Conservation (phyloP, 2,797 vertebrate genomes). For the Sciaenops ocellatus region DNA sequence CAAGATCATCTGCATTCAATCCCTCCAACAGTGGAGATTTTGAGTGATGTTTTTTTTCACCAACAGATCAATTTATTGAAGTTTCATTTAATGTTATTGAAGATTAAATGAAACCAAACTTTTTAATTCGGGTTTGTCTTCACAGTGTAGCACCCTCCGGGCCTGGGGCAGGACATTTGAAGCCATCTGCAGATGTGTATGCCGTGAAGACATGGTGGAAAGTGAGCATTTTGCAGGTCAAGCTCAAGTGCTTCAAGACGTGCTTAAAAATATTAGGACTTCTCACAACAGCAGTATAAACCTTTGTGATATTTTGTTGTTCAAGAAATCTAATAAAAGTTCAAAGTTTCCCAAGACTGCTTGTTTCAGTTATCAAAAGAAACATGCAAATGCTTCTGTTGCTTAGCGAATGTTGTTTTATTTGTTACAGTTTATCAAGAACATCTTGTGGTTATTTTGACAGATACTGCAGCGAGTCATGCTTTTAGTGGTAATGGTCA, state of each 20-base stretch:
- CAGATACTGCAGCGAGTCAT: too few relatives aligned
- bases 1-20: slow-evolving; percentile 62
- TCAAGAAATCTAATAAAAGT: background rate
- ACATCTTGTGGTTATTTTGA: too few relatives aligned
- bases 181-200: background rate
- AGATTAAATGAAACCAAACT: background rate
- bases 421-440: too few relatives aligned
- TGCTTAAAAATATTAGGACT: background rate
- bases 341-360: too few relatives aligned
- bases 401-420: too few relatives aligned
- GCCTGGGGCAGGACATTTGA: background rate
- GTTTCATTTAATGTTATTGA: background rate
- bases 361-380: too few relatives aligned
- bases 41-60: slow-evolving; percentile 65
- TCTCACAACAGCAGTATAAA: background rate
- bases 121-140: slow-evolving; percentile 1
- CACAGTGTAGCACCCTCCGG: background rate
- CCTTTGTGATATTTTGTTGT: background rate
- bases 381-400: too few relatives aligned
- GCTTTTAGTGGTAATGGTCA: too few relatives aligned
- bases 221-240: background rate
- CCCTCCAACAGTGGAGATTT: slow-evolving; percentile 47
- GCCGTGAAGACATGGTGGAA: background rate
- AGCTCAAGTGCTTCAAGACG: background rate
- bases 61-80: slow-evolving; percentile 22